These are phyloP conservation scores for Erannis defoliaria DNA, from an alignment of 2,888 invertebrate genomes.

Conservation along the genomic window DNA sequence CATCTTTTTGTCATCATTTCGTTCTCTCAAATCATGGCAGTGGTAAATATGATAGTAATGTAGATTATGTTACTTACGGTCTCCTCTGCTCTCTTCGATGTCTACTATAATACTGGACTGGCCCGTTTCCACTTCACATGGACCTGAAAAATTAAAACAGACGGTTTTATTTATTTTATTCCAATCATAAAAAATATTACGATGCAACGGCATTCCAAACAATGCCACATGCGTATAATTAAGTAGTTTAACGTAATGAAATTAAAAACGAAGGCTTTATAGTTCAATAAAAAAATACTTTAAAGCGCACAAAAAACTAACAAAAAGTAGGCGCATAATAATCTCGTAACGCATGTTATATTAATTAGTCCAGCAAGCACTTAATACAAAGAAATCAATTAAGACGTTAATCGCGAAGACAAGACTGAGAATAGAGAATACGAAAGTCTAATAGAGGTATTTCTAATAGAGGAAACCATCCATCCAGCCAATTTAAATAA, in stretches of 20 bases:
- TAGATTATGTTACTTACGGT: slow-evolving; percentile 89
- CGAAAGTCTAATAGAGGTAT: slow-evolving; percentile 27
- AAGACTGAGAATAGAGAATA: slow-evolving; percentile 27
- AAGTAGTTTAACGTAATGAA: neutral
- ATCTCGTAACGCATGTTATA: neutral
- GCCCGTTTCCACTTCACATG: slow-evolving; percentile 95
- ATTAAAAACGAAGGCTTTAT: slow-evolving; percentile 1
- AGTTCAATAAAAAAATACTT: neutral
- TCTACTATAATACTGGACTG: slow-evolving; percentile 96
- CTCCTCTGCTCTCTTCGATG: slow-evolving; percentile 95
- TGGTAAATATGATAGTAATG: neutral
- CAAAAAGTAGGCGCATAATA: neutral
- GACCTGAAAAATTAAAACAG: slow-evolving; percentile 65
- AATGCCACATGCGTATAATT: slow-evolving; percentile 1
- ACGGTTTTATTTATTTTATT: too few species aligned
- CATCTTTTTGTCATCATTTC: too few species aligned
- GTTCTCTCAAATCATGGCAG: too few species aligned
- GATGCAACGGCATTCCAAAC: neutral
- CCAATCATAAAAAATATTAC: neutral
- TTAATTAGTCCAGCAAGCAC: neutral
- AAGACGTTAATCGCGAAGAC: slow-evolving; percentile 1
- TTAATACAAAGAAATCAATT: slow-evolving; percentile 9
- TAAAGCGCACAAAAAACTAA: slow-evolving; percentile 4
- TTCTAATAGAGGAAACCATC: slow-evolving; percentile 39
- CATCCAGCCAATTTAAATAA: slow-evolving; percentile 45